These are phyloP conservation scores for Agrochola lota DNA, from an alignment of 2,888 invertebrate genomes.

Conservation along the genomic window DNA sequence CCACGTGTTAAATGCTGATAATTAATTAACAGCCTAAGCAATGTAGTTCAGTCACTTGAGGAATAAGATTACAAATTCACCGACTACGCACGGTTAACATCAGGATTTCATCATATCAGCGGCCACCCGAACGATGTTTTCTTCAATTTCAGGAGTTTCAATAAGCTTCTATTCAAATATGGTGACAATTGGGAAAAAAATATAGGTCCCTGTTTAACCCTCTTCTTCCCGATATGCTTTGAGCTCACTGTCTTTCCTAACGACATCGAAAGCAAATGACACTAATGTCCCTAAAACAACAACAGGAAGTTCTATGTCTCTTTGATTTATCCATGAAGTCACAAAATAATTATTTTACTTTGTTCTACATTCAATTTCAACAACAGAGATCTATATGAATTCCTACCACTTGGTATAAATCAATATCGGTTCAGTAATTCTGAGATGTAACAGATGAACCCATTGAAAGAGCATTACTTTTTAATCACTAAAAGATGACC, in stretches of 20 bases:
- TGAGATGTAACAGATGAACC: constrained; percentile 31
- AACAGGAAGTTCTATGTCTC: too few species aligned
- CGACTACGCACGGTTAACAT: not conserved
- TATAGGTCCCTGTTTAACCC: not conserved
- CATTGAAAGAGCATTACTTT: constrained; percentile 20
- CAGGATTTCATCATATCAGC: not conserved
- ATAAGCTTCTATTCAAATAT: not conserved
- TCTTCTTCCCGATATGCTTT: not conserved
- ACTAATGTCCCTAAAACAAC: not conserved
- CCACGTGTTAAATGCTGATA: not conserved
- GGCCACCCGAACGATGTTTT: not conserved
- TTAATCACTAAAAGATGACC: constrained; percentile 5
- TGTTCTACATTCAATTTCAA: not conserved
- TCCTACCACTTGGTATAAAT: constrained; percentile 30
- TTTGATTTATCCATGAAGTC: not conserved
- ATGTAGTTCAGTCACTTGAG: not conserved
- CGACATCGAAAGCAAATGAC: not conserved
- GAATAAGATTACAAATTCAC: constrained; percentile 11
- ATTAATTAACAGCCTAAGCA: not conserved
- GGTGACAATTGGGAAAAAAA: not conserved
- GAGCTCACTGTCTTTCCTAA: not conserved
- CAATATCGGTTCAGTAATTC: constrained; percentile 34
- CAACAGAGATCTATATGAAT: constrained; percentile 4
- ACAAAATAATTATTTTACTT: not conserved
- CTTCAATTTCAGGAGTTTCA: constrained; percentile 6